A percentile compares a stretch with the other conserved stretches of the same genome.
Conservation (phyloP, 2,888 invertebrate genomes). For the Agrenia bidenticulata region DNA sequence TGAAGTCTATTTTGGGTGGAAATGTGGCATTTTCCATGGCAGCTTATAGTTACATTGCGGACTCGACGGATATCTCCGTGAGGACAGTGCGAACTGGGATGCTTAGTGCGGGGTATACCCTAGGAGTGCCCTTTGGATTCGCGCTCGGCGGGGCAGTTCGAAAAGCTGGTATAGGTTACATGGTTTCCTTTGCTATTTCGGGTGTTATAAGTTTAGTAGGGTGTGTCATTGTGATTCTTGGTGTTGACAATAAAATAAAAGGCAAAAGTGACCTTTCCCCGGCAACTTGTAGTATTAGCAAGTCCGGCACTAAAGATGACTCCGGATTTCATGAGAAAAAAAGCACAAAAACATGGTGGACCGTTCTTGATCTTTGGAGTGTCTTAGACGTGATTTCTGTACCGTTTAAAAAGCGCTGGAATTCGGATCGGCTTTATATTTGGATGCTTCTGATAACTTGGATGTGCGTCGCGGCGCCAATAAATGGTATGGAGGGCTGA, state of each 20-base stretch:
- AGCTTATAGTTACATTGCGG: constrained; percentile 49
- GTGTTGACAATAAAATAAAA: constrained; percentile 25
- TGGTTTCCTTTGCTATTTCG: constrained; percentile 29
- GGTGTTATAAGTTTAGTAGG: constrained; percentile 16
- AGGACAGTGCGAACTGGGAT: constrained; percentile 66
- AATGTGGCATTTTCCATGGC: constrained; percentile 47
- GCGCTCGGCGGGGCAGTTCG: constrained; percentile 43
- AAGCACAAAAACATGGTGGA: no score
- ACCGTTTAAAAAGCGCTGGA: constrained; percentile 17
- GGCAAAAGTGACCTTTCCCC: no score
- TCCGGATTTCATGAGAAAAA: no score
- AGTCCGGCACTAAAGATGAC: no score
- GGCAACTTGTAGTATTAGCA: no score
- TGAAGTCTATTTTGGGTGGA: constrained; percentile 24
- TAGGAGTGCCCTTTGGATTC: constrained; percentile 45
- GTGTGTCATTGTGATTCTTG: constrained; percentile 20
- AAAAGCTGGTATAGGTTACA: constrained; percentile 14
- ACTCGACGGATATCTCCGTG: constrained; percentile 59
- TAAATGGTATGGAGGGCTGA: constrained; percentile 37
- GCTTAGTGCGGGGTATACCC: constrained; percentile 53
- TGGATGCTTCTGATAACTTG: constrained; percentile 29
- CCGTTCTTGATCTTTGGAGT: no score
- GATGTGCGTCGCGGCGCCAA: constrained; percentile 39
- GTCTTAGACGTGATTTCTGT: not conserved
- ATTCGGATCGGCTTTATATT: constrained; percentile 24